These are phyloP conservation scores for Paramormyrops kingsleyae DNA, from an alignment of 2,113 vertebrate genomes.

Conservation along the genomic window DNA sequence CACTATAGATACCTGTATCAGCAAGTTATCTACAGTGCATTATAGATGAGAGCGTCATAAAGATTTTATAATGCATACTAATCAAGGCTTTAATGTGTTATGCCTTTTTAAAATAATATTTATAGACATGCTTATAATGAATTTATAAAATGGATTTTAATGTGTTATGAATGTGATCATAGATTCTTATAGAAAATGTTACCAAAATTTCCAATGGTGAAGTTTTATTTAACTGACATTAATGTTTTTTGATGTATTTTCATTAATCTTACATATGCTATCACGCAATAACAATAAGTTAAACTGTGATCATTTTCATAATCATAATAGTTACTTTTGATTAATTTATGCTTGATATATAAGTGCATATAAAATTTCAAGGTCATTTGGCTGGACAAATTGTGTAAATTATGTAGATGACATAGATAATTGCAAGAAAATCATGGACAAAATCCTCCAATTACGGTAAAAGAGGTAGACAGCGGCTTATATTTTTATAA, in stretches of 20 bases:
- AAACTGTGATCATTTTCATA: too few species aligned
- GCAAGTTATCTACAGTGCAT: not conserved
- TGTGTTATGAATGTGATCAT: not conserved
- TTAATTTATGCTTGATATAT: too few species aligned
- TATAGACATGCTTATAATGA: not conserved
- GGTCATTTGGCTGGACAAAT: not conserved
- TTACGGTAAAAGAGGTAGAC: not conserved
- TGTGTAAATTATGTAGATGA: not conserved
- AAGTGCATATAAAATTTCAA: not conserved
- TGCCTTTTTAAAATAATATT: not conserved
- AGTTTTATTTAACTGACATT: not conserved
- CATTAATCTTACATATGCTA: not conserved
- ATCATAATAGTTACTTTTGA: too few species aligned
- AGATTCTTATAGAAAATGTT: not conserved
- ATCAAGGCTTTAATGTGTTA: not conserved
- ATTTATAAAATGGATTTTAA: not conserved
- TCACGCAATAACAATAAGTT: not conserved
- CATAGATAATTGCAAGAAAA: not conserved
- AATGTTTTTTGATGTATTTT: not conserved
- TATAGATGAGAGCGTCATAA: not conserved
- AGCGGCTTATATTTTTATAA: not conserved
- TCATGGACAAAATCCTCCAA: not conserved
- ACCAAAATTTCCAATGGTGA: not conserved
- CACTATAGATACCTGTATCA: not conserved
- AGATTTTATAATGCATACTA: not conserved